Evolutionary conservation across 2,113 vertebrate genomes (phyloP).

Genomic region (Periophthalmus modestus): DNA sequence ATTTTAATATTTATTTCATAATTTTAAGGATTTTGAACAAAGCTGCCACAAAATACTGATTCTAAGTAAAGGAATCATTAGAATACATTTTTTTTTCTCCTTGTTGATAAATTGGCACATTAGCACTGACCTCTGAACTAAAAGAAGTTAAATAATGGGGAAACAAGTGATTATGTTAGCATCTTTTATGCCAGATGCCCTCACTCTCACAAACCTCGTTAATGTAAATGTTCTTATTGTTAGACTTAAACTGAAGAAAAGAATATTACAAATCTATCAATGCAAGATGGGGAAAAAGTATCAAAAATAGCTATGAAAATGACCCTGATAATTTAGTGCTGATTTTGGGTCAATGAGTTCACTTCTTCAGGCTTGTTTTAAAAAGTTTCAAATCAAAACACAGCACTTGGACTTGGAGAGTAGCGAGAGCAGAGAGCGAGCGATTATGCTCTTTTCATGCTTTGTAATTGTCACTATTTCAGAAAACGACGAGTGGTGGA

Average conservation of each 20-base stretch:
- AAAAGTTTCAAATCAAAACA: conserved; percentile 32
- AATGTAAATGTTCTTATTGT: neutral
- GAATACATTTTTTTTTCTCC: neutral
- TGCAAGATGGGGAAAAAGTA: conserved; percentile 7
- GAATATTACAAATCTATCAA: neutral
- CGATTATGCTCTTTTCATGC: conserved; percentile 46
- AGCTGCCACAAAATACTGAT: neutral
- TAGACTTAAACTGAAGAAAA: neutral
- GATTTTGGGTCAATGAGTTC: conserved; percentile 48
- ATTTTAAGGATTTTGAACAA: neutral
- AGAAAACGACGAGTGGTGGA: conserved; percentile 25
- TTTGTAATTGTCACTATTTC: conserved; percentile 42
- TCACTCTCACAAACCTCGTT: neutral
- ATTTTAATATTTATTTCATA: too few species aligned
- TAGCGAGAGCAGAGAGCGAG: conserved; percentile 10
- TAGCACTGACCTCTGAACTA: too few species aligned
- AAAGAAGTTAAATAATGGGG: too few species aligned
- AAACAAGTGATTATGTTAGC: too few species aligned
- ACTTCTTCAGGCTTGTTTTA: conserved; percentile 31
- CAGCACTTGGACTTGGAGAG: conserved; percentile 5
- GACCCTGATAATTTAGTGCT: conserved; percentile 40
- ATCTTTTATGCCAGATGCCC: neutral
- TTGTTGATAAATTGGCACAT: neutral
- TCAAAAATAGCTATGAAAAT: conserved; percentile 43
- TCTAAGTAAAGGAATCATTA: neutral